Evolutionary conservation across 2,888 invertebrate species (phyloP).

Genomic region (Sinodicranocentrus sp.): DNA sequence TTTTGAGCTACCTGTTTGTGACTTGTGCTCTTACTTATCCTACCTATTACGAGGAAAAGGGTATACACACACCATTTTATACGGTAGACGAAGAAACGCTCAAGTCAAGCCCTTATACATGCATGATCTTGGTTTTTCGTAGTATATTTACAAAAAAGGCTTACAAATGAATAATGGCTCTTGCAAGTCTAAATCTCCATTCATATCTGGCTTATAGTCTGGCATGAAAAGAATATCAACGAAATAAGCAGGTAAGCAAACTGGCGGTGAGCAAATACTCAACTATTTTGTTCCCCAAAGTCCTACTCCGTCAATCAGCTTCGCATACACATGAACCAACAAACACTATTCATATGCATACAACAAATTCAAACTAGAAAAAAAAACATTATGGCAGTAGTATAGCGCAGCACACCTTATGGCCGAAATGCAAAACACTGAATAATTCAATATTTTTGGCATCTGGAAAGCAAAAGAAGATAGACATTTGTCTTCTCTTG

Average conservation of each 20-base stretch:
- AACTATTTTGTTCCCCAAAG: background rate
- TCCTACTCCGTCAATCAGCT: conserved; percentile 1
- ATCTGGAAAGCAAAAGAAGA: conserved; percentile 2
- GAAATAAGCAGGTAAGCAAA: conserved; percentile 3
- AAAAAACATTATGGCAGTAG: too few relatives aligned
- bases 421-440: background rate
- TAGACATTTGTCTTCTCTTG: background rate
- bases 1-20: too few relatives aligned
- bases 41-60: too few relatives aligned
- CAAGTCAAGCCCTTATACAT: too few relatives aligned
- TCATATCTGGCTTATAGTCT: background rate
- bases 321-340: too few relatives aligned
- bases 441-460: conserved; percentile 27
- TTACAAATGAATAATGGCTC: conserved; percentile 15
- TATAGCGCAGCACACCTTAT: too few relatives aligned
- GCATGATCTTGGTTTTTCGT: too few relatives aligned
- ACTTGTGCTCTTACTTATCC: too few relatives aligned
- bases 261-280: background rate
- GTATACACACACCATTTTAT: too few relatives aligned
- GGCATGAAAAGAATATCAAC: conserved; percentile 5
- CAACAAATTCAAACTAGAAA: too few relatives aligned
- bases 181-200: background rate
- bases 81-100: too few relatives aligned
- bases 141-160: background rate
- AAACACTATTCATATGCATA: too few relatives aligned